Evolutionary conservation across 2,888 invertebrate genomes (phyloP).

Genomic region (Crematogaster levior): DNA sequence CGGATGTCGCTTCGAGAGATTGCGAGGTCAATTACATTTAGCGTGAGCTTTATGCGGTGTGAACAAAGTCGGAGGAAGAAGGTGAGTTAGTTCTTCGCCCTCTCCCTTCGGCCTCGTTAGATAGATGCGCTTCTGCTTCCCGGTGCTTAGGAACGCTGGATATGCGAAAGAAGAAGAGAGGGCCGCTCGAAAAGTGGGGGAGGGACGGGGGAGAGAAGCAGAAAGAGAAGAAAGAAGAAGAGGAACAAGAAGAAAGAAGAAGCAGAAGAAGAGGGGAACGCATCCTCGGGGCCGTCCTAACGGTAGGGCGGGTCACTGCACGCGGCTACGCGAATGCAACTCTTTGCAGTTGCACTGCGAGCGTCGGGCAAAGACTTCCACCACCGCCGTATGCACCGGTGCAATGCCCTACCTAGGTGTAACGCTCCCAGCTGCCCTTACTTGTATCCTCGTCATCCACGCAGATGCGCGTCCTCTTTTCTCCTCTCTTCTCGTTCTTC

Average conservation of each 20-base stretch:
- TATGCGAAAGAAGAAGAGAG: slow-evolving; percentile 54
- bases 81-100: slow-evolving; percentile 31
- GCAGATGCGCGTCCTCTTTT: slow-evolving; percentile 60
- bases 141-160: slow-evolving; percentile 72
- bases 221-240: slow-evolving; percentile 39
- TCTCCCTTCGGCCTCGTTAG: slow-evolving; percentile 61
- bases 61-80: slow-evolving; percentile 49
- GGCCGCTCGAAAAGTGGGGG: slow-evolving; percentile 46
- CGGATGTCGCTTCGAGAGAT: slow-evolving; percentile 35
- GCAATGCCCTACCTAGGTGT: slow-evolving; percentile 85
- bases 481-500: slow-evolving; percentile 56
- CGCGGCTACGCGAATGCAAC: slow-evolving; percentile 81
- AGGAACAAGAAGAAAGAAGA: slow-evolving; percentile 44
- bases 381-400: slow-evolving; percentile 75
- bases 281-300: slow-evolving; percentile 86
- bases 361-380: slow-evolving; percentile 82
- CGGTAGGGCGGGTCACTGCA: slow-evolving; percentile 86
- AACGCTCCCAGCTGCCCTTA: slow-evolving; percentile 83
- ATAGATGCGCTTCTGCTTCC: slow-evolving; percentile 71
- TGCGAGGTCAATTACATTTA: slow-evolving; percentile 60
- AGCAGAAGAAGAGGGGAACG: slow-evolving; percentile 77
- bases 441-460: slow-evolving; percentile 61
- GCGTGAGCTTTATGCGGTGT: slow-evolving; percentile 41
- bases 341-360: slow-evolving; percentile 77
- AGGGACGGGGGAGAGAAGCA: slow-evolving; percentile 56